Evolutionary conservation across 2,113 vertebrate species (phyloP), one percentile per base, ranked within the genome.

Genomic region (Stegastes partitus): DNA sequence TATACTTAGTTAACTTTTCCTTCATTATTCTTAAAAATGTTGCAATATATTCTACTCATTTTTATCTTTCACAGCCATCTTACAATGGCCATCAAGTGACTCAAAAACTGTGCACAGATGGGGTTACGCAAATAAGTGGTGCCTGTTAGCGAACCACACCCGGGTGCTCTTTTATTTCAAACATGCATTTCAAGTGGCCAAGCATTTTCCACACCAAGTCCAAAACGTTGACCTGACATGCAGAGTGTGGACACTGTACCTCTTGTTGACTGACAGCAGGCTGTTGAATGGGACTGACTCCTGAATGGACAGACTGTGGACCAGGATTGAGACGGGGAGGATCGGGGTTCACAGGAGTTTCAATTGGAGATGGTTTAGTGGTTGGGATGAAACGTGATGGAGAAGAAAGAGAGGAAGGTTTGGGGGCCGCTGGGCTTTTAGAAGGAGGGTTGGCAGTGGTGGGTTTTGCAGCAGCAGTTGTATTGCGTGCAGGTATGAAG

Each of bases 201-300:
- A 79, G 77, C 73, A 68, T 11, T 79, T 82, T 72, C 54, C 84
- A 92, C 62, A 78, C 56, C 39, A 68, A 67, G 15, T 47, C 47
- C 34, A 28, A 81, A 54, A 68, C 62, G 47, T 39, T 23, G 59
- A 72, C 21, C 75, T 68, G 56, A 77, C 86, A 77, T 78, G 77
- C 74, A 0, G 70, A 71, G 25, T 57, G 34, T 21, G 34, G 22
- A 77, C 63, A 56, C 67, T 50, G 68, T 94, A 95, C 93, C 93
- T 95, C 89, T 76, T 72, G 80, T 74, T 82, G 90, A 70, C 70
- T 83, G 23, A 69, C 21, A 55, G 82, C 14, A 28, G 81, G 71
- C 22, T 83, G 65, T 18, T 89, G 77, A 53, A 51, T 18, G 16
- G 74, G 49, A 71, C 69, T 74, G 15, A 72, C 68, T 64, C 68